phyloP scores from a whole-genome alignment of 2,113 vertebrate genomes.

The Platichthys flesus region DNA sequence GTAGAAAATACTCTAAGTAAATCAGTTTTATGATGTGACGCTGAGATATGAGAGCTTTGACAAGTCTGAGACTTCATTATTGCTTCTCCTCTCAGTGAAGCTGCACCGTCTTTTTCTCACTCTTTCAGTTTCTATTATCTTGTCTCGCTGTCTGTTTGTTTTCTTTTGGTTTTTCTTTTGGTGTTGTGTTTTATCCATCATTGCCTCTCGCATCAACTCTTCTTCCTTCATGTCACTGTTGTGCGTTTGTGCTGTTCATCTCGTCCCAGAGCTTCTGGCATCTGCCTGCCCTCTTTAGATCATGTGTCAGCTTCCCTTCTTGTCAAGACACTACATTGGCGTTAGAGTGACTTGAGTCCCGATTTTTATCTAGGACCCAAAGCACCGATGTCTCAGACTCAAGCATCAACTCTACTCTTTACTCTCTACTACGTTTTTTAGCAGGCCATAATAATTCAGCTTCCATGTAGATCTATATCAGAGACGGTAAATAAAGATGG shows the following conservation, averaged over 20 bases:
- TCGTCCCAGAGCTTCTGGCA: background rate
- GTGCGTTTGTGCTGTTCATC: background rate
- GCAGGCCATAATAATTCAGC: background rate
- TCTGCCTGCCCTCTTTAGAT: background rate
- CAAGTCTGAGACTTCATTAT: conserved; percentile 16
- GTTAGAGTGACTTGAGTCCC: background rate
- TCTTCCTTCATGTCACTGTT: background rate
- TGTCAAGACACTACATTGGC: background rate
- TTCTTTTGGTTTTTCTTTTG: background rate
- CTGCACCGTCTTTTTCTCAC: background rate
- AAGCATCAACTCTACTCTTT: too few species aligned
- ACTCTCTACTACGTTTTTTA: background rate
- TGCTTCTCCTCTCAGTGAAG: background rate
- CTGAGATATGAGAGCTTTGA: conserved; percentile 9
- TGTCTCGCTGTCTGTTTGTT: background rate
- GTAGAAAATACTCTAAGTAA: background rate
- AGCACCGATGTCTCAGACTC: background rate
- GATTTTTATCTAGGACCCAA: background rate
- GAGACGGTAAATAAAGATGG: too few species aligned
- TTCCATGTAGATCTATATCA: background rate
- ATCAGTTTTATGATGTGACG: background rate
- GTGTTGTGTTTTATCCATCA: background rate
- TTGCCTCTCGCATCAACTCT: background rate
- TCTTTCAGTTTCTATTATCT: background rate
- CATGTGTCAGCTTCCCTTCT: background rate